Evolutionary conservation across 2,888 invertebrate species (phyloP), one percentile per base, ranked within the genome.

Genomic region (Physocephala rufipes): DNA sequence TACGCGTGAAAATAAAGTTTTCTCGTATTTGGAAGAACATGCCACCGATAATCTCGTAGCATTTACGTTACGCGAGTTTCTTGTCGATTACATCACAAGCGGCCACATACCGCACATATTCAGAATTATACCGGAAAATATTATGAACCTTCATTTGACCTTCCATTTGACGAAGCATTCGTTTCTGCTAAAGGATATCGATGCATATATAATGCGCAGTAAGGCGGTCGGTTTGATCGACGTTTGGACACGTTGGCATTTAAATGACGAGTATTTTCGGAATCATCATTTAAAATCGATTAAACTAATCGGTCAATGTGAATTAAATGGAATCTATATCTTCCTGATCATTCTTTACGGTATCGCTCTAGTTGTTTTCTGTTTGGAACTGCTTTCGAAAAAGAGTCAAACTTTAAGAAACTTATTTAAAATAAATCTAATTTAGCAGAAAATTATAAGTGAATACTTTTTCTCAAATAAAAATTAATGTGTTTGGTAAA

Each of bases 131-230:
- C 70, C 73, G 5, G 76, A 77, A 30, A 75, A 76, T 72, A 28
- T 78, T 16, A 36, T 51, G 21, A 47, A 47, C 13, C 62, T 28
- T 0, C 68, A 47, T 15, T 15, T 68, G 64, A 78, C 78, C 53
- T 76, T 78, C 28, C 76, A 77, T 16, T 43, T 78, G 72, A 74
- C 74, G 43, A 76, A 77, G 61, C 78, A 78, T 58, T 78, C 78
- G 19, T 75, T 76, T 65, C 69, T 78, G 59, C 69, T 74, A 15
- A 65, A 67, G 1, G 74, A 75, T 2, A 36, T 78, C 15, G 76
- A 78, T n/a, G 73, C 74, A n/a, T 67, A 72, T 7, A 69, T 78
- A 21, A 73, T 78, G 73, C 64, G 75, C 24, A 74, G 77, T 4
- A 70, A 75, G 15, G 71, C 77, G 3, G 79, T 76, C n/a, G 79